Percentiles rank a stretch among this genome's conserved stretches.
Evolutionary conservation across 2,797 vertebrate species (phyloP).

Genomic region (Alcedo atthis): DNA sequence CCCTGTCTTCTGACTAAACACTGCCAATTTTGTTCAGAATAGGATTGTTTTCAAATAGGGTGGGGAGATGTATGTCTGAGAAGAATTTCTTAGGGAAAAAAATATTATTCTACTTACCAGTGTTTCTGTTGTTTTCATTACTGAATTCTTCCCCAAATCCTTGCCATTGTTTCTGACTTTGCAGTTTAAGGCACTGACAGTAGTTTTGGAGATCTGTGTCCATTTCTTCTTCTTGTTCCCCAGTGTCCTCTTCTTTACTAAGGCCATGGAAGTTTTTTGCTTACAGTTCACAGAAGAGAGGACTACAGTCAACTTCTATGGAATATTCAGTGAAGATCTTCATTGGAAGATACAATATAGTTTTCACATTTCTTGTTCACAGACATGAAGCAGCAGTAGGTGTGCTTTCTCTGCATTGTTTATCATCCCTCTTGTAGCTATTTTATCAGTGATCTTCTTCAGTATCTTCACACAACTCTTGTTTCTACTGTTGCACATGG

Average conservation of each 20-base stretch:
- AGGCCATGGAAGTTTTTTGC: not conserved
- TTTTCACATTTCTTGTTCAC: not conserved
- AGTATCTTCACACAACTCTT: not conserved
- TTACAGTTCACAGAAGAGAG: not conserved
- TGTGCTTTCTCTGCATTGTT: not conserved
- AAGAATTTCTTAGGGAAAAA: not conserved
- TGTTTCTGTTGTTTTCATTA: not conserved
- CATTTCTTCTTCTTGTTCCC: not conserved
- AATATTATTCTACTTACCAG: conserved; percentile 35
- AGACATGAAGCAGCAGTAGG: not conserved
- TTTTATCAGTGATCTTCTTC: not conserved
- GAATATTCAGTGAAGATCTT: not conserved
- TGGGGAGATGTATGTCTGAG: not conserved
- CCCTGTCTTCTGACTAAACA: not conserved
- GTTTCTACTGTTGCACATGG: not conserved
- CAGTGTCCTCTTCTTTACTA: not conserved
- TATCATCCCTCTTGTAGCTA: not conserved
- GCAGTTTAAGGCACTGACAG: not conserved
- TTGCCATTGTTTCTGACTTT: not conserved
- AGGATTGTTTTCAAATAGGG: not conserved
- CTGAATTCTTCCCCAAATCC: not conserved
- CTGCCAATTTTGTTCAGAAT: not conserved
- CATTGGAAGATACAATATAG: not conserved
- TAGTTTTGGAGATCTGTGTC: not conserved
- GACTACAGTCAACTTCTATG: not conserved